phyloP scores from a whole-genome alignment of 2,797 vertebrate genomes.

The Clamator glandarius region DNA sequence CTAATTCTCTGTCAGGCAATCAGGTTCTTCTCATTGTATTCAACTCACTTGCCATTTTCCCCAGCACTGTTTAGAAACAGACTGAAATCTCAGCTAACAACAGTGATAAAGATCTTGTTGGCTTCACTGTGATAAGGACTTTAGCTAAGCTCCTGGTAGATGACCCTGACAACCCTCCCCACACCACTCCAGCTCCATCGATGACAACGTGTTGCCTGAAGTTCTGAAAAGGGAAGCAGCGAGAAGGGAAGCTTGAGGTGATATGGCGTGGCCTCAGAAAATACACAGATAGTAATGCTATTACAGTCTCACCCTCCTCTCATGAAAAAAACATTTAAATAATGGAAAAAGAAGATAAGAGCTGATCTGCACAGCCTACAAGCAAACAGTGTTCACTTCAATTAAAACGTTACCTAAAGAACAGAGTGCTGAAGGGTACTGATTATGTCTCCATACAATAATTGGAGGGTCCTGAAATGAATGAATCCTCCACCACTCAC shows the following conservation, averaged over 20 bases:
- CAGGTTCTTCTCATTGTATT: not conserved
- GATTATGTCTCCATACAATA: not conserved
- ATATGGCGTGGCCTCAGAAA: not conserved
- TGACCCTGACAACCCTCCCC: fast-evolving
- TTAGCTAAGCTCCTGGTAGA: not conserved
- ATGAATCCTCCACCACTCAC: not conserved
- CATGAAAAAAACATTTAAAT: not conserved
- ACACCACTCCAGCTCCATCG: not conserved
- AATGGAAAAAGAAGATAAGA: not conserved
- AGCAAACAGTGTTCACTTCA: not conserved
- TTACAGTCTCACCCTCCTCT: not conserved
- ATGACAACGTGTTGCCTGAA: fast-evolving
- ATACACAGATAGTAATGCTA: not conserved
- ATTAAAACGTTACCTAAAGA: not conserved
- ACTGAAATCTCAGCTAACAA: not conserved
- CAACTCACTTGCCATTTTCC: not conserved
- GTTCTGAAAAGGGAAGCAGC: not conserved
- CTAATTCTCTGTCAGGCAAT: not conserved
- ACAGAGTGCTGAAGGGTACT: not conserved
- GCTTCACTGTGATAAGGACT: not conserved
- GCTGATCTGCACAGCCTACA: not conserved
- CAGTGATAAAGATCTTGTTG: not conserved
- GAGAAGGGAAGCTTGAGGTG: not conserved
- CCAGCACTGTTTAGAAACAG: not conserved
- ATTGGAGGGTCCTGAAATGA: not conserved